Evolutionary conservation across 2,888 invertebrate genomes (phyloP), one percentile per base, ranked within the genome.

Genomic region (Drosophila multiciliata): DNA sequence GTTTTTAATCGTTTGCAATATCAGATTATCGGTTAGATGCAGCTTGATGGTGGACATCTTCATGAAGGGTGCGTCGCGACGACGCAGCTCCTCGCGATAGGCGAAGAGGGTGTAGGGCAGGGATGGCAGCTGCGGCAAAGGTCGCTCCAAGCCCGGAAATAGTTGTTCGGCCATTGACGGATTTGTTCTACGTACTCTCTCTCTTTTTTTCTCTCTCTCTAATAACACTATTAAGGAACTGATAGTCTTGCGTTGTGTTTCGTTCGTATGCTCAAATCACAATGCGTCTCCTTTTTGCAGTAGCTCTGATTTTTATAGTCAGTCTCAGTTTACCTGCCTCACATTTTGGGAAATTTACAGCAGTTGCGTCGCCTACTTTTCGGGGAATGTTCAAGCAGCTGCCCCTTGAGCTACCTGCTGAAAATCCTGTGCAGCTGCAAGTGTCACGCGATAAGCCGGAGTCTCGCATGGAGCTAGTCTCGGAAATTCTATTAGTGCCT

Each of bases 41-140:
- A 87, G 57, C 35, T 87, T 87, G n/a, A 90, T 89, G 32, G 80
- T 78, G 49, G 89, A 84, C 84, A 90, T 87, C 67, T 89, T 87
- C 80, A 87, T 78, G 57, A 82, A 89, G 26, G 89, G 77, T 0
- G 80, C 59, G 33, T 90, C 75, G 2, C 87, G 75, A 0, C 89
- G 87, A 4, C 87, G 65, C 58, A 90, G 50, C 49, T 87, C 87
- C 76, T 89, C 87, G 29, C 90, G 75, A 33, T 87, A 87, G 23
- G 89, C 85, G 15, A 65, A 87, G 1, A 87, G 80, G 0, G 84
- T 90, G 32, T 87, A 90, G 29, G 71, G 87, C 50, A 87, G 55
- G 1, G 86, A 87, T 0, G 86, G 86, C 20, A 87, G 40, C 36
- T 87, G 69, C 1, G 89, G 90, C 72, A 90, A 33, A 1, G 86